Evolutionary conservation across 1,140 invertebrate genomes (phyloP).

Genomic region (Ceratina australensis): DNA sequence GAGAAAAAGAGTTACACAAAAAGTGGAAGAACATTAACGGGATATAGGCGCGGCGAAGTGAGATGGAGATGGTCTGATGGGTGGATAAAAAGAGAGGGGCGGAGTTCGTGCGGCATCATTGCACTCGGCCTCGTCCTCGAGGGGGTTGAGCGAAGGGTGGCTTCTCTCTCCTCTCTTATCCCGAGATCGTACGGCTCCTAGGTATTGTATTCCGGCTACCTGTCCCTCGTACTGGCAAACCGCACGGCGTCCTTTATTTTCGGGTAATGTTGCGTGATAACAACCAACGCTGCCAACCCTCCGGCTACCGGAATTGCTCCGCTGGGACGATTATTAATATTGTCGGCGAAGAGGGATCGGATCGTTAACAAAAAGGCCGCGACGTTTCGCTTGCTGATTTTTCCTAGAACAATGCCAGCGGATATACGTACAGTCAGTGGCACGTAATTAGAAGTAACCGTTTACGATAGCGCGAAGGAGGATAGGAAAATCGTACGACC

Average conservation of each 20-base stretch:
- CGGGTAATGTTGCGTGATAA: slow-evolving; percentile 69
- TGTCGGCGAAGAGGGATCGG: slow-evolving; percentile 39
- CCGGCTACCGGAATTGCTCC: slow-evolving; percentile 41
- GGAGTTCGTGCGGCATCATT: slow-evolving; percentile 30
- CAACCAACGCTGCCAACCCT: slow-evolving; percentile 48
- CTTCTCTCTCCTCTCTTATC: slow-evolving; percentile 37
- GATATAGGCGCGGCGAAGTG: slow-evolving; percentile 14
- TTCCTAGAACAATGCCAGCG: neutral
- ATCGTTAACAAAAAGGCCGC: slow-evolving; percentile 45
- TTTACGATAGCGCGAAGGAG: too few species aligned
- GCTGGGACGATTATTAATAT: slow-evolving; percentile 61
- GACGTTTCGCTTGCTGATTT: slow-evolving; percentile 15
- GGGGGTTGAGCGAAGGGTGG: slow-evolving; percentile 14
- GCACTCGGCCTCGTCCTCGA: slow-evolving; percentile 24
- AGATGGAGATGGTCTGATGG: neutral
- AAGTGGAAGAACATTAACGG: slow-evolving; percentile 15
- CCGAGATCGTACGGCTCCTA: slow-evolving; percentile 39
- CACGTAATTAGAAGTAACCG: neutral
- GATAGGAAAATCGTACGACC: slow-evolving; percentile 32
- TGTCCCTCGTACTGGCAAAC: slow-evolving; percentile 8
- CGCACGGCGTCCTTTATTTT: slow-evolving; percentile 63
- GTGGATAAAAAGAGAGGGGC: neutral
- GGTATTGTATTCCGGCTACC: slow-evolving; percentile 47
- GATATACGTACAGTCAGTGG: too few species aligned
- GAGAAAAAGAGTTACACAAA: neutral